Conservation (phyloP, 2,888 invertebrate genomes). For the Euphydryas editha region DNA sequence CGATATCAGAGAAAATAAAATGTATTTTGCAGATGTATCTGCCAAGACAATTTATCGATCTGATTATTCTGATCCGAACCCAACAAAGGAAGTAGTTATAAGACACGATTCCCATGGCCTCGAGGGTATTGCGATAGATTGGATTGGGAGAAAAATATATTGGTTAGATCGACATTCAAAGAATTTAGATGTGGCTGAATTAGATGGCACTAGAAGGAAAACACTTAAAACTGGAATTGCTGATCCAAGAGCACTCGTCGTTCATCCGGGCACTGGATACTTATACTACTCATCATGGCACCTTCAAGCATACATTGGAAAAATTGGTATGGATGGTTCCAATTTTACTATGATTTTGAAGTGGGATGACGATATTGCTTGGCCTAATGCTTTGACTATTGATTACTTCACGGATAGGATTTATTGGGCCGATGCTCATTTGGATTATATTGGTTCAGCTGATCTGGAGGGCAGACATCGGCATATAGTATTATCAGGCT, state of each 20-base stretch:
- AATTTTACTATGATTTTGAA: conserved; percentile 94
- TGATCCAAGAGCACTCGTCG: conserved; percentile 96
- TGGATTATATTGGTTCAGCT: conserved; percentile 97
- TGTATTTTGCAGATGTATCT: conserved; percentile 98
- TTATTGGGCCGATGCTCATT: conserved; percentile 99
- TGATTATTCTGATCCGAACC: conserved; percentile 82
- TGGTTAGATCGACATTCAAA: conserved; percentile 98
- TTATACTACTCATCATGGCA: conserved; percentile 99
- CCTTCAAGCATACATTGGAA: conserved; percentile 96
- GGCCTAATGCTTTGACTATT: conserved; percentile 99
- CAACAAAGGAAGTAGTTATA: conserved; percentile 91
- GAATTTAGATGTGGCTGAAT: conserved; percentile 96
- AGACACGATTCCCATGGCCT: conserved; percentile 97
- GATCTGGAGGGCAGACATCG: conserved; percentile 96
- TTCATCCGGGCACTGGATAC: conserved; percentile 97
- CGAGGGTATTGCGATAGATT: conserved; percentile 98
- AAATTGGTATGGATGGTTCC: conserved; percentile 98
- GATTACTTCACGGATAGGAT: conserved; percentile 98
- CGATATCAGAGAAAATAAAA: conserved; percentile 91
- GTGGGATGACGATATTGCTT: conserved; percentile 97
- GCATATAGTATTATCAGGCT: conserved; percentile 91
- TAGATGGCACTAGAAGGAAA: conserved; percentile 95
- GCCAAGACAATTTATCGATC: conserved; percentile 96
- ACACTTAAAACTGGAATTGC: conserved; percentile 94
- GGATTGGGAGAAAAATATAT: conserved; percentile 97